A percentile compares a stretch with the other conserved stretches of the same genome.
These are phyloP conservation scores for Rhagonycha lutea DNA, from an alignment of 2,888 invertebrate species.

Conservation along the genomic window DNA sequence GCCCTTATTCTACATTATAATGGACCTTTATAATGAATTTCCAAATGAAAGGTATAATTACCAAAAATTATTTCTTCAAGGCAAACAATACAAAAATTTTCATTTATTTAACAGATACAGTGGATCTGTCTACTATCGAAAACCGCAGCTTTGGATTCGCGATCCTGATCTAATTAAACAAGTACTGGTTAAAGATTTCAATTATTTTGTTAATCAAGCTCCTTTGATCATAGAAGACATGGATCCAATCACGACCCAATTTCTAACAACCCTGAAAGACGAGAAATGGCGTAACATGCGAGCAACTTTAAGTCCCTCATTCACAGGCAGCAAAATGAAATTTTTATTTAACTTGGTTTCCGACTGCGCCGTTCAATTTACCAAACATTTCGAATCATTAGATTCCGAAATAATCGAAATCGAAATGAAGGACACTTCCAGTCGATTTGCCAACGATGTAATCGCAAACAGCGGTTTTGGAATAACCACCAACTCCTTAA, in stretches of 20 bases:
- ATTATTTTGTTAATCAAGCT: background rate
- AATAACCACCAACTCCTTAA: constrained; percentile 59
- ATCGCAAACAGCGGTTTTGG: constrained; percentile 61
- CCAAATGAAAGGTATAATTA: constrained; percentile 8
- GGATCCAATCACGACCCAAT: constrained; percentile 24
- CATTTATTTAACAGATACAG: background rate
- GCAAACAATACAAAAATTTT: background rate
- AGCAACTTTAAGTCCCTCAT: constrained; percentile 20
- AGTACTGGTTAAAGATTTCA: constrained; percentile 7
- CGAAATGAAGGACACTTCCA: constrained; percentile 55
- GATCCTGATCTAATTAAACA: constrained; percentile 6
- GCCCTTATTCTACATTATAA: background rate
- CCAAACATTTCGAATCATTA: constrained; percentile 35
- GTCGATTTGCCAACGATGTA: constrained; percentile 58
- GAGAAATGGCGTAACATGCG: constrained; percentile 25
- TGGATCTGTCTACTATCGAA: background rate
- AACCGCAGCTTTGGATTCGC: background rate
- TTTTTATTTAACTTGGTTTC: constrained; percentile 18
- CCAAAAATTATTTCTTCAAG: background rate
- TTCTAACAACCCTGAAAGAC: constrained; percentile 17
- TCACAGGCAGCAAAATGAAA: constrained; percentile 25
- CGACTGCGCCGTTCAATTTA: constrained; percentile 33
- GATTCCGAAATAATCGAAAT: constrained; percentile 37
- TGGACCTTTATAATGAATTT: constrained; percentile 5
- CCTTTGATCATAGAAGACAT: background rate